Evolutionary conservation across 2,888 invertebrate species (phyloP).

Genomic region (Cephus rjabovi): DNA sequence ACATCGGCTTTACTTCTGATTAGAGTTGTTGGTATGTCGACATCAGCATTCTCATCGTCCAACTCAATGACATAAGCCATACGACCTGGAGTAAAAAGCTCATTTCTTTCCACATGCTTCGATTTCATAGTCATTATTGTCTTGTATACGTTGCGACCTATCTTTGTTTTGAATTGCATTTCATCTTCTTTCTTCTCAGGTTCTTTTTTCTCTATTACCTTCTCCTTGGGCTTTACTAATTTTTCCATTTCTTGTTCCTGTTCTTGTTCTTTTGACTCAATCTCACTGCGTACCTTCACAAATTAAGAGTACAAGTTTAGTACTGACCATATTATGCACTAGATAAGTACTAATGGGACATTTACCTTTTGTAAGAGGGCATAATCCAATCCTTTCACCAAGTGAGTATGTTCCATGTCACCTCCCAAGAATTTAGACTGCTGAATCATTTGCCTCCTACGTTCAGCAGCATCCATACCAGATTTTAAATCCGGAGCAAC

Average conservation of each 20-base stretch:
- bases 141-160: slow-evolving; percentile 82
- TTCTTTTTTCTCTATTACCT: slow-evolving; percentile 67
- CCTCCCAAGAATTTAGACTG: slow-evolving; percentile 99
- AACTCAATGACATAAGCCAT: slow-evolving; percentile 99
- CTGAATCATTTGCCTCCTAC: slow-evolving; percentile 93
- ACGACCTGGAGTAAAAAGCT: slow-evolving; percentile 92
- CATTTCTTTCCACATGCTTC: slow-evolving; percentile 83
- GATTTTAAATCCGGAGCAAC: slow-evolving; percentile 97
- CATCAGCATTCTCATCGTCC: slow-evolving; percentile 85
- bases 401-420: slow-evolving; percentile 99
- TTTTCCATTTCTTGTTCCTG: slow-evolving; percentile 86
- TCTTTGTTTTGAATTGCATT: slow-evolving; percentile 83
- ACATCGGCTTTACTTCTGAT: slow-evolving; percentile 94
- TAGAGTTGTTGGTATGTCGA: slow-evolving; percentile 95
- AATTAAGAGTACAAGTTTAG: slow-evolving; percentile 42
- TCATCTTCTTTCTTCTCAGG: slow-evolving; percentile 77
- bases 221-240: slow-evolving; percentile 71
- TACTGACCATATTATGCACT: neutral
- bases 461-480: slow-evolving; percentile 93
- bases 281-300: slow-evolving; percentile 82
- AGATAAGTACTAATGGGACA: neutral
- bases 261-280: slow-evolving; percentile 80
- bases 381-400: slow-evolving; percentile 97
- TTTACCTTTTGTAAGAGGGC: slow-evolving; percentile 89
- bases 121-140: slow-evolving; percentile 77